Evolutionary conservation across 2,797 vertebrate species (phyloP).

Genomic region (Yasuhikotakia modesta): DNA sequence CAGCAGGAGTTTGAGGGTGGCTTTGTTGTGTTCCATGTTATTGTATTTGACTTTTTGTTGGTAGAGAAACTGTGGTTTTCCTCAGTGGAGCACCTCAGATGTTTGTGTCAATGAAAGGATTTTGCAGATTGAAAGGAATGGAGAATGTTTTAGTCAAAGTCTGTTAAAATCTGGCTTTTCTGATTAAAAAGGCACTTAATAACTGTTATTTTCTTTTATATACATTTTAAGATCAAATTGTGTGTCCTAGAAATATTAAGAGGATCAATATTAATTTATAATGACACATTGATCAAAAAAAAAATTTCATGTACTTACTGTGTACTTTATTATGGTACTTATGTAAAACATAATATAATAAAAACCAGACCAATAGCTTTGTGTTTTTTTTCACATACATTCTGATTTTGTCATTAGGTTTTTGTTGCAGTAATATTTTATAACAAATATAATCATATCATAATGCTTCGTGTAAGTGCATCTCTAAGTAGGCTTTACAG

Average conservation of each 20-base stretch:
- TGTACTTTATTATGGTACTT: no score
- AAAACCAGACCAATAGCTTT: constrained; percentile 45
- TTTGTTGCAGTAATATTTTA: no score
- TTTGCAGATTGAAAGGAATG: constrained; percentile 14
- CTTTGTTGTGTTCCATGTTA: constrained; percentile 21
- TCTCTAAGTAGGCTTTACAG: background rate
- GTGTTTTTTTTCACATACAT: constrained; percentile 23
- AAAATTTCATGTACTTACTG: background rate
- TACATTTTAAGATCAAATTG: constrained; percentile 5
- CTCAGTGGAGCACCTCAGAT: background rate
- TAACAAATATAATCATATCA: background rate
- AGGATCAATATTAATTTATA: background rate
- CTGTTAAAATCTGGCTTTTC: constrained; percentile 54
- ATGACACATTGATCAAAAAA: background rate
- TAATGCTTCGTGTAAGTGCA: background rate
- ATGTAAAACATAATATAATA: constrained; percentile 32
- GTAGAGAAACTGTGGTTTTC: background rate
- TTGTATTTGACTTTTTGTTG: constrained; percentile 6
- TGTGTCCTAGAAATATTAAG: background rate
- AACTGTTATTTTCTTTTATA: constrained; percentile 37
- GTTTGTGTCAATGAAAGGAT: background rate
- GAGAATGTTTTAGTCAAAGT: constrained; percentile 44
- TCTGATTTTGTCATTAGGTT: no score
- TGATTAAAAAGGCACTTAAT: constrained; percentile 49
- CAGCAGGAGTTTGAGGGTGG: constrained; percentile 3